These are phyloP conservation scores for Xestoiulus laeticollis DNA, from an alignment of 2,888 invertebrate species.

Conservation along the genomic window DNA sequence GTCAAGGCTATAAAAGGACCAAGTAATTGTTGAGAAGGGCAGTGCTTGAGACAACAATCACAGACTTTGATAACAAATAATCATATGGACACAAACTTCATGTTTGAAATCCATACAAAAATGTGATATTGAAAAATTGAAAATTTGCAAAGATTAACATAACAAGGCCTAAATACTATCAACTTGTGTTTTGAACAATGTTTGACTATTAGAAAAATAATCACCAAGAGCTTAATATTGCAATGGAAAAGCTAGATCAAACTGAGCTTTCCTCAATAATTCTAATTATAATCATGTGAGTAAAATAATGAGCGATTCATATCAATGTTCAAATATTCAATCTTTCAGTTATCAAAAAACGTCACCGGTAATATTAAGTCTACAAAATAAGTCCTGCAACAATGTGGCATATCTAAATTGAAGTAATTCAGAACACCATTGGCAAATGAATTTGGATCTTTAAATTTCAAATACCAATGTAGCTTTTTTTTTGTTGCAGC, in stretches of 20 bases:
- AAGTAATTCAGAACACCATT: background rate
- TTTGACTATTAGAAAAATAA: background rate
- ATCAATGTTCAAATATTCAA: background rate
- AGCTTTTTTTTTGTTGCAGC: background rate
- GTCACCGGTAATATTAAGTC: background rate
- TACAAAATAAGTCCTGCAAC: background rate
- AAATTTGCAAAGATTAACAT: background rate
- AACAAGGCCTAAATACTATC: background rate
- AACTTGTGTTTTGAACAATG: background rate
- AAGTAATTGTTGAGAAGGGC: background rate
- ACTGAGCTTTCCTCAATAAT: background rate
- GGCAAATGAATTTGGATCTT: background rate
- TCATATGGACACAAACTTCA: background rate
- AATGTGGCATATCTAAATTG: background rate
- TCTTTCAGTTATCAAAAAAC: background rate
- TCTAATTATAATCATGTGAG: background rate
- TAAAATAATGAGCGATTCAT: background rate
- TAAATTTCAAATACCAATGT: background rate
- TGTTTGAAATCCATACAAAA: background rate
- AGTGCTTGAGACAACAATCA: constrained; percentile 42
- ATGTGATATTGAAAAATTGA: background rate
- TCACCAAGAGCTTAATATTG: background rate
- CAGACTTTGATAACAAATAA: background rate
- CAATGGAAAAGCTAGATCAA: background rate
- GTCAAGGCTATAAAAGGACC: background rate